Percentiles rank a stretch among this genome's conserved stretches.
Evolutionary conservation across 2,888 invertebrate species (phyloP).

Genomic region (Tetranychus piercei): DNA sequence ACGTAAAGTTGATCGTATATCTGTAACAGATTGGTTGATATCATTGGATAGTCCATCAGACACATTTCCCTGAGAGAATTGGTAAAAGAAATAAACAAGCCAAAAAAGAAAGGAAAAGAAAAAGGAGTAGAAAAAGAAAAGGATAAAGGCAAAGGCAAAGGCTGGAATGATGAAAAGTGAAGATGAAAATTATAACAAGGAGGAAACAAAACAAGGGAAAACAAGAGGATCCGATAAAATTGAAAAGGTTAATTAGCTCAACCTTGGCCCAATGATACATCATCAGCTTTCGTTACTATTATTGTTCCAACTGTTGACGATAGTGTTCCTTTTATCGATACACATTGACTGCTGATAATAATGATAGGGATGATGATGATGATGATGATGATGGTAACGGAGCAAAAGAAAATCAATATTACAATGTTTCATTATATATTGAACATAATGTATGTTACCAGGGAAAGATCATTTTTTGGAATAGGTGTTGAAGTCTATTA

Average conservation of each 20-base stretch:
- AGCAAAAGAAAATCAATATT: not conserved
- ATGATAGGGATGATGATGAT: too few species aligned
- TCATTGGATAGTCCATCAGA: too few species aligned
- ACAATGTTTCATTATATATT: not conserved
- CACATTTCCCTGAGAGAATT: too few species aligned
- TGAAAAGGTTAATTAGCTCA: not conserved
- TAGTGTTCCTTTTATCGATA: not conserved
- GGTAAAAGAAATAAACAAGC: too few species aligned
- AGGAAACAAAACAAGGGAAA: not conserved
- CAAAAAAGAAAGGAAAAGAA: not conserved
- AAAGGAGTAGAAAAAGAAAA: slow-evolving; percentile 6
- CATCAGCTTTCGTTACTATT: not conserved
- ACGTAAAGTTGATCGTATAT: too few species aligned
- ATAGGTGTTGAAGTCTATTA: too few species aligned
- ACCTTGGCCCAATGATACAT: not conserved
- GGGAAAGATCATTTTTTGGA: too few species aligned
- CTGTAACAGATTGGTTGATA: too few species aligned
- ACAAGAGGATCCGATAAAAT: not conserved
- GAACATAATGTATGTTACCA: too few species aligned
- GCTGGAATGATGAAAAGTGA: not conserved
- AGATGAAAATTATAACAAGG: not conserved
- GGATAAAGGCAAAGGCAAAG: slow-evolving; percentile 54
- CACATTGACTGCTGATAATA: not conserved
- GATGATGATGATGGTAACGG: not conserved
- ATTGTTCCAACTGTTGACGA: not conserved